Evolutionary conservation across 2,888 invertebrate genomes (phyloP).

Genomic region (Cabera pusaria): DNA sequence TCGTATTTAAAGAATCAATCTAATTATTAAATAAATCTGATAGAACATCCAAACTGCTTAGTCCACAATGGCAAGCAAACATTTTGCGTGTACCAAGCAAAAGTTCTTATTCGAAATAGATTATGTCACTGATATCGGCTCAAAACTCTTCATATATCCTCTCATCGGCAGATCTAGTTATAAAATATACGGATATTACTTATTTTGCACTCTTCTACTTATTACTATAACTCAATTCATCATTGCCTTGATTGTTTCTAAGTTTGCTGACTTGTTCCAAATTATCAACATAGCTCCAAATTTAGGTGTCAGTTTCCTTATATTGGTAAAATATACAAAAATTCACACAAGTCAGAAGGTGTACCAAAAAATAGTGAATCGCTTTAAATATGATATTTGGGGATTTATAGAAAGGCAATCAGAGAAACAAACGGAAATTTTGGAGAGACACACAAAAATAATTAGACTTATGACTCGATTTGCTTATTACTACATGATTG

Average conservation of each 20-base stretch:
- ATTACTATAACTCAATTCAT: conserved; percentile 52
- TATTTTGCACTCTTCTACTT: conserved; percentile 40
- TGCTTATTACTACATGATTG: conserved; percentile 48
- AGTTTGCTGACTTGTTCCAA: conserved; percentile 53
- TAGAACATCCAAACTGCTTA: too few species aligned
- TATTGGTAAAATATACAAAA: conserved; percentile 55
- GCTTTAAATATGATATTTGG: conserved; percentile 56
- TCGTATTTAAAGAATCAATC: too few species aligned
- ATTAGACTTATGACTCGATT: conserved; percentile 48
- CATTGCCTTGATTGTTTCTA: conserved; percentile 46
- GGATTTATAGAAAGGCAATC: conserved; percentile 40
- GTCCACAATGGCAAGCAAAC: conserved; percentile 31
- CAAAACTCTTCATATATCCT: conserved; percentile 56
- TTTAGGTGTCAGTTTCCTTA: conserved; percentile 59
- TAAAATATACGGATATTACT: conserved; percentile 38
- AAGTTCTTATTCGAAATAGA: conserved; percentile 48
- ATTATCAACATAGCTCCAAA: conserved; percentile 65
- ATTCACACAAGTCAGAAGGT: conserved; percentile 45
- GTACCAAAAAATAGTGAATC: conserved; percentile 51
- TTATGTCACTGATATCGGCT: conserved; percentile 46
- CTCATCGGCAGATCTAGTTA: conserved; percentile 47
- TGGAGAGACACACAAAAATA: conserved; percentile 45
- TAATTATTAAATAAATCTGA: too few species aligned
- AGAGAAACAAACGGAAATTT: conserved; percentile 40
- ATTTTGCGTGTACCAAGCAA: conserved; percentile 34